Base-by-base conservation (phyloP, 2,797 vertebrate species). In the Erethizon dorsatum region DNA sequence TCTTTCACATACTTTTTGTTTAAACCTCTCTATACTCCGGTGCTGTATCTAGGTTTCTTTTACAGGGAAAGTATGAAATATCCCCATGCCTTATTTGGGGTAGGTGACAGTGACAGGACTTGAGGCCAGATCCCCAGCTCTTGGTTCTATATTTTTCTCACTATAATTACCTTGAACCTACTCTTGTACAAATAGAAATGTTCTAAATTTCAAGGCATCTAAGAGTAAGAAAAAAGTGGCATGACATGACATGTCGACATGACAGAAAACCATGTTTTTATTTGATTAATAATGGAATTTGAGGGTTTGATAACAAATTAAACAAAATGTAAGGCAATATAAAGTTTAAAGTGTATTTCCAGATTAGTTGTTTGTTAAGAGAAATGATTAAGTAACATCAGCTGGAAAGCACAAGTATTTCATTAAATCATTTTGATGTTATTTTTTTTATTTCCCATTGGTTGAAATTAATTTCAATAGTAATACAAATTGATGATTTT, bases 391-490 rank as follows among this genome's bases (percentile, higher is more conserved):
- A 65, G 22, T 80, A 77, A n/a, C 24, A 63, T 79, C 22, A 67
- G 15, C 61, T 94, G 9, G 37, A 91, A 92, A 56, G 18, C 24
- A 63, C 26, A 50, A 83, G 18, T 83, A 24, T 59, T 75, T 94
- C 86, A 86, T 33, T 71, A 47, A 85, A 86, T 90, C 63, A 56
- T 96, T 94, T 83, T 61, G 18, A 87, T 79, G 59, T 71, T 5
- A 28, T 88, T 52, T 84, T 91, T 83, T 84, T 57, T 54, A 82
- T 95, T 54, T 61, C 73, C 79, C 93, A 69, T 63, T 63, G 85
- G 45, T 83, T 92, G 1, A 85, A 83, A 88, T 93, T 85, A 86
- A 93, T 65, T 88, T 96, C 18, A 97, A 41, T 24, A 83, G n/a
- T 56, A 85, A 91, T 52, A 86, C 77, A 88, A 65, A 52, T 28